Evolutionary conservation across 2,113 vertebrate genomes (phyloP), one percentile per base, ranked within the genome.

Genomic region (Nerophis lumbriciformis): DNA sequence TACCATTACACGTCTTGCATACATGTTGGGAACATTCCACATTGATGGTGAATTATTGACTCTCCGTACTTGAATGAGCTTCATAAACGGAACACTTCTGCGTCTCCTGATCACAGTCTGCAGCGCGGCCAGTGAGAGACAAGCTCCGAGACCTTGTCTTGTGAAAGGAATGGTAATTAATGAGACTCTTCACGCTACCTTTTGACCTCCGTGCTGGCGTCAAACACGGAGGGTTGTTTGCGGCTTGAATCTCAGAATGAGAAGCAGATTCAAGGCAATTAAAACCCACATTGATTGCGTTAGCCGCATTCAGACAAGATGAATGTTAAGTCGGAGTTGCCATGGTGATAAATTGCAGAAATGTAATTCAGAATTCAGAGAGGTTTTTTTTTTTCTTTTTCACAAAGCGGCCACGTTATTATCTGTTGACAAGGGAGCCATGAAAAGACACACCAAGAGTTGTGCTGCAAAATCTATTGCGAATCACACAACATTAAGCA

Each of bases 331-430:
- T 61, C 65, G 57, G 59, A 19, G 71, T 85, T 71, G 60, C 77
- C 65, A 73, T 81, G 76, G 74, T 52, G 56, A 83, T 66, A 72
- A 71, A 73, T 73, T 49, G 48, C 36, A 39, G 48, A 53, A 71
- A 69, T 77, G 66, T 6, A 79, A 80, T 71, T 69, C 73, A 71
- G 51, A 74, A 66, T 72, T 80, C 68, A 63, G 58, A 63, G 12
- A 62, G 55, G 65, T 38, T 12, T 15, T 56, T n/a, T 7, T 39
- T 5, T 9, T 15, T 11, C 8, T 16, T 8, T 39, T 55, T 55
- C 12, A 16, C 53, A 3, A 8, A 6, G 28, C 5, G 35, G 4
- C 6, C 38, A 39, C 8, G 38, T 8, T 39, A 5, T 28, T 28
- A 28, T 28, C 28, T 28, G 1, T 28, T 1, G 28, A 28, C 28